A percentile compares a stretch with the other conserved stretches of the same genome.
These are phyloP conservation scores for Lithophane semibrunnea DNA, from an alignment of 2,888 invertebrate species.

Conservation along the genomic window DNA sequence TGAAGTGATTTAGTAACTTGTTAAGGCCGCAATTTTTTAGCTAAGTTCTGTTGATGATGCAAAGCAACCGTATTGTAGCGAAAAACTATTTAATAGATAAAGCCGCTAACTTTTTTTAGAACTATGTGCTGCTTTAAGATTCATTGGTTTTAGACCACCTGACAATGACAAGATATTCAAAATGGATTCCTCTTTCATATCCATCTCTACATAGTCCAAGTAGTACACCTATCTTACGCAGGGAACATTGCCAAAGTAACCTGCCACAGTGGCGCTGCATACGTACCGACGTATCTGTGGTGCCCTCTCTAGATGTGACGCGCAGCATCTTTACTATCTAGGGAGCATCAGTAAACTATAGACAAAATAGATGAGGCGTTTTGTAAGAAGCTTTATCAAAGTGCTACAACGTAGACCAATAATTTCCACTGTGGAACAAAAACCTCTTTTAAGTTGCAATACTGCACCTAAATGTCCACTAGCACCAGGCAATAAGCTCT, in stretches of 20 bases:
- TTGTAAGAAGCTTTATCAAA: too few species aligned
- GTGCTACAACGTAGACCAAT: too few species aligned
- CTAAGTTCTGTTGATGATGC: too few species aligned
- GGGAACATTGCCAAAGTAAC: slow-evolving; percentile 83
- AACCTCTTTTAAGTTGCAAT: not conserved
- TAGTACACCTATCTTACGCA: slow-evolving; percentile 76
- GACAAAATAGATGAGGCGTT: not conserved
- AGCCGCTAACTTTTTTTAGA: too few species aligned
- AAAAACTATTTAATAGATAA: too few species aligned
- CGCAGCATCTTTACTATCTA: not conserved
- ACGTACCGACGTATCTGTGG: slow-evolving; percentile 36
- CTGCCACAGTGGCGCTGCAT: slow-evolving; percentile 71
- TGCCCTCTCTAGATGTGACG: slow-evolving; percentile 5
- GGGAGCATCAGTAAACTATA: not conserved
- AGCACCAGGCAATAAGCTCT: not conserved
- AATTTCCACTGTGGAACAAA: not conserved
- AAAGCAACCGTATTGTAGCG: too few species aligned
- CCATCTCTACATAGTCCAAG: slow-evolving; percentile 47
- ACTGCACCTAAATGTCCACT: not conserved
- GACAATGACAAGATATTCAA: too few species aligned
- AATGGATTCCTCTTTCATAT: not conserved
- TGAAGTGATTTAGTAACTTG: too few species aligned
- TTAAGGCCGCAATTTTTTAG: too few species aligned
- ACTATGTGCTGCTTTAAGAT: too few species aligned
- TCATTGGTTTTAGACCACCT: too few species aligned